Conservation (phyloP, 2,888 invertebrate species). For the Liopterus haemorrhoidalis region DNA sequence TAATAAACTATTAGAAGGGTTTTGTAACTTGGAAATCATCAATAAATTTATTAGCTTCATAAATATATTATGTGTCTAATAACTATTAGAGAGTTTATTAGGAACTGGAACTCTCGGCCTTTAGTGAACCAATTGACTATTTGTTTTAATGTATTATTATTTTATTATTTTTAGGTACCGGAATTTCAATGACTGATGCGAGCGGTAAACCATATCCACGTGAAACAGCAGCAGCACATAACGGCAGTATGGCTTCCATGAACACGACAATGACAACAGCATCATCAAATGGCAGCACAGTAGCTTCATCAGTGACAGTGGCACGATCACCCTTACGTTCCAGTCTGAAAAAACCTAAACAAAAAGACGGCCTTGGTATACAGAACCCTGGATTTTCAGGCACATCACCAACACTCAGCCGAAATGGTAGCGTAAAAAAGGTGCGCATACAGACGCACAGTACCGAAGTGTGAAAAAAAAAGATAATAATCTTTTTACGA, state of each 20-base stretch:
- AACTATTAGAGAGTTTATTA: too few species aligned
- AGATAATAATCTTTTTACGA: too few species aligned
- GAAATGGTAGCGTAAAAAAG: constrained; percentile 85
- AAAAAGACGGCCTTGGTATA: constrained; percentile 66
- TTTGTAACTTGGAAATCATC: too few species aligned
- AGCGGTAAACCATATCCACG: constrained; percentile 76
- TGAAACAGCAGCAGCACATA: constrained; percentile 47
- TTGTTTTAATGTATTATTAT: constrained; percentile 9
- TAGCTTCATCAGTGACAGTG: constrained; percentile 47
- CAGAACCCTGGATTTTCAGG: constrained; percentile 82
- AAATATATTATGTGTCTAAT: too few species aligned
- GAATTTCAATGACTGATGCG: constrained; percentile 78
- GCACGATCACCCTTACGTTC: constrained; percentile 64
- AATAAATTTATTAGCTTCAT: too few species aligned
- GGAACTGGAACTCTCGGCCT: too few species aligned
- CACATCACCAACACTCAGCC: constrained; percentile 73
- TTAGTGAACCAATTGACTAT: too few species aligned
- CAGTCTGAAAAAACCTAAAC: constrained; percentile 70
- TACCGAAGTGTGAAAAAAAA: constrained; percentile 78
- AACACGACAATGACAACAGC: constrained; percentile 64
- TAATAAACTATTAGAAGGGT: too few species aligned
- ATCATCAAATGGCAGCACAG: constrained; percentile 52
- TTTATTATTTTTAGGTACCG: constrained; percentile 46
- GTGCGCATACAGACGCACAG: constrained; percentile 88
- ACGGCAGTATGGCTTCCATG: constrained; percentile 66